Conservation (phyloP, 2,797 vertebrate genomes). For the Ciconia nigra region DNA sequence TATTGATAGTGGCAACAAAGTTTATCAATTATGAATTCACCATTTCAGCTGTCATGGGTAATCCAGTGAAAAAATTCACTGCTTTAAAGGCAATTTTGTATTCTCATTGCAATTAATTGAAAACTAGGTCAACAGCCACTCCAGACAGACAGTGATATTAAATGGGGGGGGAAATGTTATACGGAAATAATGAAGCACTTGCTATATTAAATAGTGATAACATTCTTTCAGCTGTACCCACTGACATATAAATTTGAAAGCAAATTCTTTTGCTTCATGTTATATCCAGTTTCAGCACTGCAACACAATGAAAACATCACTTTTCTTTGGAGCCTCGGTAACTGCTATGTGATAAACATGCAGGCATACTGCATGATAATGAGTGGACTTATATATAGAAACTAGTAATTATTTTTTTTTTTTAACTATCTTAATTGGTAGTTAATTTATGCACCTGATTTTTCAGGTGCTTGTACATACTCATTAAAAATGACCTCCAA, state of each 20-base stretch:
- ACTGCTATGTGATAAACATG: conserved; percentile 61
- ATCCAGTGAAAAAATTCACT: neutral
- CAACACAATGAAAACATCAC: conserved; percentile 20
- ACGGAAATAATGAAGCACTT: conserved; percentile 57
- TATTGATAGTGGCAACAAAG: neutral
- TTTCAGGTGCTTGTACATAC: conserved; percentile 65
- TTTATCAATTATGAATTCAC: neutral
- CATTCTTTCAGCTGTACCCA: conserved; percentile 10
- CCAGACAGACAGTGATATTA: conserved; percentile 51
- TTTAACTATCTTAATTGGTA: conserved; percentile 69
- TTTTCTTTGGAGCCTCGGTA: conserved; percentile 44
- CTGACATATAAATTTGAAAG: conserved; percentile 39
- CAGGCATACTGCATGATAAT: conserved; percentile 38
- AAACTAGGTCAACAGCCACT: conserved; percentile 69
- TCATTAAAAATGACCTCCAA: conserved; percentile 76
- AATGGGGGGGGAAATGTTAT: neutral
- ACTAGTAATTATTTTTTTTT: conserved; percentile 63
- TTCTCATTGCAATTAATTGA: conserved; percentile 61
- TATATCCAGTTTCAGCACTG: neutral
- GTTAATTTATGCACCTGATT: conserved; percentile 78
- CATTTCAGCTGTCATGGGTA: conserved; percentile 5
- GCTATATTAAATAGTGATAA: conserved; percentile 18
- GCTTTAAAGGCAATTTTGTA: conserved; percentile 26
- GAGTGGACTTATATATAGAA: conserved; percentile 68
- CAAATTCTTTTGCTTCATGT: neutral